Conservation (phyloP, 2,113 vertebrate genomes). For the Puntigrus tetrazona region DNA sequence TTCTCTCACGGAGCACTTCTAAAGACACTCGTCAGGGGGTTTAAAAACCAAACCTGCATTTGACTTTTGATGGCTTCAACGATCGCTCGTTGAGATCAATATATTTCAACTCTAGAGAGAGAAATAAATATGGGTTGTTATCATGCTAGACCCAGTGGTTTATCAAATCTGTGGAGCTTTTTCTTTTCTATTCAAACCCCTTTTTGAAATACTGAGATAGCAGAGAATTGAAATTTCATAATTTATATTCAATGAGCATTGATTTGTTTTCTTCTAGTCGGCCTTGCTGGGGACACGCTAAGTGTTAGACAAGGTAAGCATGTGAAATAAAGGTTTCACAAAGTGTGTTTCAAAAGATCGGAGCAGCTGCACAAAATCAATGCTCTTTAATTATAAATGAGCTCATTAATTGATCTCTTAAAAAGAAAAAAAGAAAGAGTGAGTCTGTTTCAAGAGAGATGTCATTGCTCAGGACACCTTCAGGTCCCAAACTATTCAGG, state of each 20-base stretch:
- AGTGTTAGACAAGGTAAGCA: slow-evolving; percentile 20
- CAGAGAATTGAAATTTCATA: slow-evolving; percentile 8
- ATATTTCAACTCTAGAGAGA: slow-evolving; percentile 36
- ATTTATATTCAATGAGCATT: slow-evolving; percentile 15
- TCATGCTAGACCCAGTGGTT: slow-evolving; percentile 34
- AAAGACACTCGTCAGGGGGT: slow-evolving; percentile 37
- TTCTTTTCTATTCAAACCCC: neutral
- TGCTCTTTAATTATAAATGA: slow-evolving; percentile 72
- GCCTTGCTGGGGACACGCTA: neutral
- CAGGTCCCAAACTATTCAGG: neutral
- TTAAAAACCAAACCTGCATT: slow-evolving; percentile 39
- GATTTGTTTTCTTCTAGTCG: slow-evolving; percentile 25
- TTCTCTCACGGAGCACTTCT: slow-evolving; percentile 49
- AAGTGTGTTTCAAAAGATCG: slow-evolving; percentile 54
- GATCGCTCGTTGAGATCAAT: slow-evolving; percentile 57
- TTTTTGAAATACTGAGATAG: slow-evolving; percentile 8
- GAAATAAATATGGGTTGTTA: slow-evolving; percentile 34
- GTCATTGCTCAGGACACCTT: neutral
- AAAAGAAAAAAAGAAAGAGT: slow-evolving; percentile 55
- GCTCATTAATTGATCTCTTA: slow-evolving; percentile 70
- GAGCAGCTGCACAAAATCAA: slow-evolving; percentile 61
- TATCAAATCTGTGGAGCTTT: slow-evolving; percentile 24
- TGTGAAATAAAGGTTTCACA: slow-evolving; percentile 38
- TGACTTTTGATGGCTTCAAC: slow-evolving; percentile 48
- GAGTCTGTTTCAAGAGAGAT: slow-evolving; percentile 57